Base-by-base conservation (phyloP, 1,140 invertebrate species). In the Drosophila pandora region DNA sequence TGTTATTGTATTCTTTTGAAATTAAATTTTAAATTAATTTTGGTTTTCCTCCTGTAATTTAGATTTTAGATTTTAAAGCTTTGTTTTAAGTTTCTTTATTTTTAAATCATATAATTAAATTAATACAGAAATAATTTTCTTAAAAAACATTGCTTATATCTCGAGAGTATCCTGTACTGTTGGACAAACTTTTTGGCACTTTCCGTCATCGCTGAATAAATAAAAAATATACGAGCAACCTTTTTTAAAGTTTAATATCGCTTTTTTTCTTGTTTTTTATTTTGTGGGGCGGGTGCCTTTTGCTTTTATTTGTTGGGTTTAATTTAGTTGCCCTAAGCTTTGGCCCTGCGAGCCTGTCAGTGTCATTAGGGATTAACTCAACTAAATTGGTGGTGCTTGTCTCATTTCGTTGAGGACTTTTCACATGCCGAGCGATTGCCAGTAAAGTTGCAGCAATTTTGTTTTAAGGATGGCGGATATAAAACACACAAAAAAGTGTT, bases 151-250 rank as follows among this genome's bases (percentile, higher is more conserved):
- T 10, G 2, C 9, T 2, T 34, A 34, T 10, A 10, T 34, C 9
- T 22, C 41, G 10, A 23, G 6, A 1, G 8, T 8, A 28, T 58
- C 34, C 41, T 64, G 57, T 64, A 21, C 12, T 2, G 10, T 10
- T 9, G 12, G 8, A 48, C 10, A 52, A 76, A 68, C 49, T 80
- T 77, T 80, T 77, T 78, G 64, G 60, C 61, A 70, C 72, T 80
- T 83, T 65, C 67, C 63, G 74, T 59, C 57, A 59, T 32, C 41
- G 60, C 57, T 34, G 28, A 41, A 23, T 9, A 55, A 50, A 48
- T 30, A 57, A 54, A 76, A 75, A 67, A 62, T 60, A 57, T 50
- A 53, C 30, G 45, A 28, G 21, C 34, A 60, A 53, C 57, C 60
- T 58, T 79, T 75, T 72, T 76, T 48, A 69, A 69, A 57, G 50